Base-by-base conservation (phyloP, 92 coral and sea anemone species). In the Nematostella vectensis region DNA sequence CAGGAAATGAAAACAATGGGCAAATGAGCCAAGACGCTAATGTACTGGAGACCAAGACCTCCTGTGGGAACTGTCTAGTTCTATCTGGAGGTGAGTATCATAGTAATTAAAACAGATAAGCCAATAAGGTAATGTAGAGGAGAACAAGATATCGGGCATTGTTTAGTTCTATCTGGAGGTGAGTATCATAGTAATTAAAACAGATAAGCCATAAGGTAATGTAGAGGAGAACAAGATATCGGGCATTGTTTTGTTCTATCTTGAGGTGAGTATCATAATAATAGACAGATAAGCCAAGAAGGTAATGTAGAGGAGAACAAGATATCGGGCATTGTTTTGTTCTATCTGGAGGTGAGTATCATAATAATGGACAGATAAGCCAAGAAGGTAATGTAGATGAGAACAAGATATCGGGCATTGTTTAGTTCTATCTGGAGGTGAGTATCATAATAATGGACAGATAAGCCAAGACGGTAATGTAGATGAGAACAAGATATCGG, bases 71-170 rank as follows among this genome's bases (percentile, higher is more conserved):
- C 36, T 96, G 99, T 4, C 58, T 86, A 20, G 62, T 67, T 38
- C 78, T 93, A 12, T 62, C 45, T 27, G 96, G 95, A 71, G 99
- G 99, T 93, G 57, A 28, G 80, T 61, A 11, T 24, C n/a, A n/a
- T n/a, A n/a, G n/a, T n/a, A n/a, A n/a, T n/a, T n/a, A n/a, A n/a
- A n/a, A n/a, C 52, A 47, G n/a, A 63, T 81, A 9, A 81, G 77
- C n/a, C n/a, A n/a, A n/a, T n/a, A n/a, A n/a, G 84, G 95, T 27
- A 75, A 76, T 25, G 88, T 85, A 48, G 67, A 81, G 26, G 85
- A 81, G 78, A 71, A 87, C 43, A 77, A 82, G 39, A 95, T 95
- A 52, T 81, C 68, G 97, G 97, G 19, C 81, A 81, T 45, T 95
- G 97, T 3, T 53, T 85, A 23, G 60, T 69, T 42, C 77, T 89